Evolutionary conservation across 1,140 invertebrate genomes (phyloP).

Genomic region (Littorina saxatilis): DNA sequence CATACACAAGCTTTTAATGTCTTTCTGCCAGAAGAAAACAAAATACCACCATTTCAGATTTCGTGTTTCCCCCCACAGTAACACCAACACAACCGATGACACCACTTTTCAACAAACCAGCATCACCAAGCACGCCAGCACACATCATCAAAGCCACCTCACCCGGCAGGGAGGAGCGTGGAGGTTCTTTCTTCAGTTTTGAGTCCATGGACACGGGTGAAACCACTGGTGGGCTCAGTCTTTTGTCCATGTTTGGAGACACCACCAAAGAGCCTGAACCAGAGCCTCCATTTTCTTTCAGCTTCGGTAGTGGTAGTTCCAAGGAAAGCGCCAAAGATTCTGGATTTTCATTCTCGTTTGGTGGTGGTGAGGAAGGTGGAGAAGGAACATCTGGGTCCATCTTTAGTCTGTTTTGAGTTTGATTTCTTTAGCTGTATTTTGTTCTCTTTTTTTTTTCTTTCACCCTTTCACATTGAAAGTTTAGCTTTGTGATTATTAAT

Average conservation of each 20-base stretch:
- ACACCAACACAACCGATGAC: not conserved
- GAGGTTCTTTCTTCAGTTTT: slow-evolving; percentile 24
- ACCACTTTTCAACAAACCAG: not conserved
- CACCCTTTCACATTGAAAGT: too few species aligned
- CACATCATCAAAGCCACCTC: not conserved
- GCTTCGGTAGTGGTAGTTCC: not conserved
- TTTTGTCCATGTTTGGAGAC: slow-evolving; percentile 11
- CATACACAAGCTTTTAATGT: too few species aligned
- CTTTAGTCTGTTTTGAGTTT: slow-evolving; percentile 8
- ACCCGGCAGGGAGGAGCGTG: not conserved
- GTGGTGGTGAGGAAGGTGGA: not conserved
- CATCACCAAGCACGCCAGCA: not conserved
- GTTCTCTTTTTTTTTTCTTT: not conserved
- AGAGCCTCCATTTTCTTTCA: not conserved
- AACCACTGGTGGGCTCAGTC: not conserved
- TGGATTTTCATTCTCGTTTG: slow-evolving; percentile 9
- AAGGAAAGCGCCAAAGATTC: not conserved
- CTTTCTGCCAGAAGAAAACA: too few species aligned
- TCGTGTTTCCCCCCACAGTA: too few species aligned
- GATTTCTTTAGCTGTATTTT: not conserved
- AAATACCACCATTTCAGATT: too few species aligned
- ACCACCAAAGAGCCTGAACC: slow-evolving; percentile 3
- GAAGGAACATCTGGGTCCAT: not conserved
- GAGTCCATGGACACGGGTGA: slow-evolving; percentile 26
- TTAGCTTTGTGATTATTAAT: too few species aligned